Evolutionary conservation across 2,888 invertebrate genomes (phyloP).

Genomic region (Hetaerina titia): DNA sequence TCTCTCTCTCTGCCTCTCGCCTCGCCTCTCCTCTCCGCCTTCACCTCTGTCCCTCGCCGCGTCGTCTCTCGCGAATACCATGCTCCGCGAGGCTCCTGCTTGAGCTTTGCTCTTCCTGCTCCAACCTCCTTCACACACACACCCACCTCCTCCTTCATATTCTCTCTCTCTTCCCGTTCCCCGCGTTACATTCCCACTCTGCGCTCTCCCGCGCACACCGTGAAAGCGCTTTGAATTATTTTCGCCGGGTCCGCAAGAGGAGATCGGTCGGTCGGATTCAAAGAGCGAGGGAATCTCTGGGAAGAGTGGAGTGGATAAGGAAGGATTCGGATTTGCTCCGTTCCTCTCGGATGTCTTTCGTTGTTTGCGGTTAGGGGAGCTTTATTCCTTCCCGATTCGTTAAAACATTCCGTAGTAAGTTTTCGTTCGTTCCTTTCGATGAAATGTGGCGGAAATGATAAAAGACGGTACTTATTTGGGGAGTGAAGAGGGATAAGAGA

Average conservation of each 20-base stretch:
- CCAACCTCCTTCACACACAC: neutral
- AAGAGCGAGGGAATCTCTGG: neutral
- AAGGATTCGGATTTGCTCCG: neutral
- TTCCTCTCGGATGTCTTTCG: neutral
- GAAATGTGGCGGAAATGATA: neutral
- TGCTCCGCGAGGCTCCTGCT: neutral
- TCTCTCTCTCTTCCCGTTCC: neutral
- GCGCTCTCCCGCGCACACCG: neutral
- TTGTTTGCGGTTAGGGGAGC: neutral
- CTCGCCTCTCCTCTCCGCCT: neutral
- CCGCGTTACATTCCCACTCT: neutral
- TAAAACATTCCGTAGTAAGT: neutral
- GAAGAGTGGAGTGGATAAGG: neutral
- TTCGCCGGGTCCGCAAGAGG: neutral
- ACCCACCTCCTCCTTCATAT: too few relatives aligned
- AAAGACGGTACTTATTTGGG: neutral
- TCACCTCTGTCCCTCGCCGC: neutral
- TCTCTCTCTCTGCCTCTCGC: slow-evolving; percentile 1
- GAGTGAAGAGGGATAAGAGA: too few relatives aligned
- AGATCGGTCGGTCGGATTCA: neutral
- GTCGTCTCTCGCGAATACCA: neutral
- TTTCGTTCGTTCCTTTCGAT: neutral
- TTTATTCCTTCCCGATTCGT: neutral
- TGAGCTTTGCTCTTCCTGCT: neutral
- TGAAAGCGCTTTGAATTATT: neutral